phyloP scores from a whole-genome alignment of 2,888 invertebrate species.

The Chorisops tibialis region DNA sequence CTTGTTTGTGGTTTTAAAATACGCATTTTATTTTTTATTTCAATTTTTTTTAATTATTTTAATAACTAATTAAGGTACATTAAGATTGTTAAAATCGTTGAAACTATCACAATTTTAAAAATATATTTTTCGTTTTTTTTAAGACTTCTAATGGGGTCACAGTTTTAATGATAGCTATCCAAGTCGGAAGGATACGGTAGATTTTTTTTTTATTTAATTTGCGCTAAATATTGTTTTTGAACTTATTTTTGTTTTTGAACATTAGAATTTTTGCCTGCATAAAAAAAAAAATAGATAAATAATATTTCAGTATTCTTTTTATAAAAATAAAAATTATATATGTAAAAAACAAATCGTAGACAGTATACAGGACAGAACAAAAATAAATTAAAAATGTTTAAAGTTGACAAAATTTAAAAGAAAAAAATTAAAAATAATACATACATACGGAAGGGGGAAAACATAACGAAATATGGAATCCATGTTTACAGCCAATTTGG shows the following conservation, averaged over 20 bases:
- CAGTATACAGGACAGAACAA: not conserved
- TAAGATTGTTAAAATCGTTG: conserved; percentile 17
- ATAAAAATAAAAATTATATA: not conserved
- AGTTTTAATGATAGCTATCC: no score
- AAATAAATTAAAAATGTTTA: not conserved
- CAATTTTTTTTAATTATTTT: no score
- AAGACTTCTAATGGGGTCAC: not conserved
- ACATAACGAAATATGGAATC: not conserved
- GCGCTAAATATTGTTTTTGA: conserved; percentile 15
- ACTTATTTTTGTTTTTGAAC: not conserved
- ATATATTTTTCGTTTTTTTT: not conserved
- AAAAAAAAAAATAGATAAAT: conserved; percentile 19
- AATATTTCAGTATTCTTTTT: not conserved
- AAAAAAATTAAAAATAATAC: not conserved
- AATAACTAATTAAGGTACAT: conserved; percentile 17
- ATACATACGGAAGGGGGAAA: conserved; percentile 12
- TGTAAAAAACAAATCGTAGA: not conserved
- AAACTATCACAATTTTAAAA: conserved; percentile 13
- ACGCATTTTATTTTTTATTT: conserved; percentile 11
- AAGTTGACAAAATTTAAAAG: not conserved
- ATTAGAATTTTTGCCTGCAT: conserved; percentile 29
- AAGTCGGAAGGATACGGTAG: no score
- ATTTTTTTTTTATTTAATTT: conserved; percentile 15
- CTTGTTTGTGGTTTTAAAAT: no score
- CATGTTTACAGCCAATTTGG: conserved; percentile 16